Evolutionary conservation across 2,797 vertebrate species (phyloP).

Genomic region (Sebastes diaconus): DNA sequence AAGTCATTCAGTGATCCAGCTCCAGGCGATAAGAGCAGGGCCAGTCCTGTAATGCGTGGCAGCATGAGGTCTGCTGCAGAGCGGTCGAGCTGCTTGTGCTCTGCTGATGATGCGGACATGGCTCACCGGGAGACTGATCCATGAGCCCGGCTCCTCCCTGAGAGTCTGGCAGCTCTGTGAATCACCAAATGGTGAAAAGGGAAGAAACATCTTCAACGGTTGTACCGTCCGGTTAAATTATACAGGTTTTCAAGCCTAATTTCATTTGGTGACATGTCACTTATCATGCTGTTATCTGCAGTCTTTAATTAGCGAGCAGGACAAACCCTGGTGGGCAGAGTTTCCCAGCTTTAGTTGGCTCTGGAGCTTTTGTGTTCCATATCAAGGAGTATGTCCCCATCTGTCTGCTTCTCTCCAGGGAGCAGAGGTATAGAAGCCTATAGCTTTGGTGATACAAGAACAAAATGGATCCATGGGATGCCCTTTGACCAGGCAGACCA

Average conservation of each 20-base stretch:
- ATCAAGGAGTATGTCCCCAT: conserved; percentile 15
- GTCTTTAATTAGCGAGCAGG: conserved; percentile 36
- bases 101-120: conserved; percentile 48
- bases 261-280: conserved; percentile 31
- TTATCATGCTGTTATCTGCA: conserved; percentile 35
- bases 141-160: conserved; percentile 23
- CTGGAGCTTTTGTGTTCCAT: conserved; percentile 16
- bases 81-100: conserved; percentile 23
- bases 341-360: conserved; percentile 27
- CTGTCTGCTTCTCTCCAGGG: conserved; percentile 23
- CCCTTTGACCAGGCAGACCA: neutral
- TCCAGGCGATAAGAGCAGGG: conserved; percentile 24
- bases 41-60: conserved; percentile 35
- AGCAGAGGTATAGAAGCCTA: conserved; percentile 1
- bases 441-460: conserved; percentile 1
- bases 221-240: conserved; percentile 5
- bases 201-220: conserved; percentile 10
- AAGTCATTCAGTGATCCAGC: conserved; percentile 41
- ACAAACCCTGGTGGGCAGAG: conserved; percentile 19
- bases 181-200: conserved; percentile 27
- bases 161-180: conserved; percentile 32
- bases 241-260: conserved; percentile 7
- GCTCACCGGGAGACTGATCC: conserved; percentile 54
- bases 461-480: neutral
- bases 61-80: conserved; percentile 50